Percentiles rank a stretch among this genome's conserved stretches.
phyloP scores from a whole-genome alignment of 2,888 invertebrate genomes.

The Sericinus montela region DNA sequence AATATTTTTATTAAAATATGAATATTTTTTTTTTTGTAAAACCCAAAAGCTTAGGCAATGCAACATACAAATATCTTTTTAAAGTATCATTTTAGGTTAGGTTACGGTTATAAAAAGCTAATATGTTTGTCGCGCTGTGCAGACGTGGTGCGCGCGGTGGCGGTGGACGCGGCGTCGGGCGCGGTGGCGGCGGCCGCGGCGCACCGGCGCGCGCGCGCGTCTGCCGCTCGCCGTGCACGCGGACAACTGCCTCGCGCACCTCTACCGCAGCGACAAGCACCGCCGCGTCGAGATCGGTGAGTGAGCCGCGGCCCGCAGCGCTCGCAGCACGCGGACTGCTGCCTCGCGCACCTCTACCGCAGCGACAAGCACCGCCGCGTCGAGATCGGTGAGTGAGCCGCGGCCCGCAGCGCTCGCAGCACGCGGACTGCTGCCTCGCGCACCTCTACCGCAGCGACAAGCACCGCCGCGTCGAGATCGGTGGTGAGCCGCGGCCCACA shows the following conservation, averaged over 20 bases:
- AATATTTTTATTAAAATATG: too few relatives aligned
- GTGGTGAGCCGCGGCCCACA: too few relatives aligned
- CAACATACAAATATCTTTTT: too few relatives aligned
- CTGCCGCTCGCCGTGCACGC: constrained; percentile 92
- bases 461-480: constrained; percentile 93
- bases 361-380: constrained; percentile 95
- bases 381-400: constrained; percentile 86
- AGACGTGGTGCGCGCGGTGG: constrained; percentile 90
- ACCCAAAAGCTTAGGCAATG: too few relatives aligned
- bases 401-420: not conserved
- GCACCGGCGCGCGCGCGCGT: constrained; percentile 90
- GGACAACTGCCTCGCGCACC: constrained; percentile 97
- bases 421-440: constrained; percentile 67
- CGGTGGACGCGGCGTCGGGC: constrained; percentile 95
- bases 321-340: constrained; percentile 69
- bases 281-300: constrained; percentile 92
- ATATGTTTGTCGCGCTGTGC: not conserved
- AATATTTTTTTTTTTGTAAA: too few relatives aligned
- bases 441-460: constrained; percentile 95
- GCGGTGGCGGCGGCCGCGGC: constrained; percentile 89
- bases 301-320: too few relatives aligned
- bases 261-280: constrained; percentile 95
- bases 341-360: constrained; percentile 84
- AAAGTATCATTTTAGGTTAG: too few relatives aligned
- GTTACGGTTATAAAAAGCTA: too few relatives aligned